phyloP scores from a whole-genome alignment of 2,113 vertebrate genomes.

The Eublepharis macularius region DNA sequence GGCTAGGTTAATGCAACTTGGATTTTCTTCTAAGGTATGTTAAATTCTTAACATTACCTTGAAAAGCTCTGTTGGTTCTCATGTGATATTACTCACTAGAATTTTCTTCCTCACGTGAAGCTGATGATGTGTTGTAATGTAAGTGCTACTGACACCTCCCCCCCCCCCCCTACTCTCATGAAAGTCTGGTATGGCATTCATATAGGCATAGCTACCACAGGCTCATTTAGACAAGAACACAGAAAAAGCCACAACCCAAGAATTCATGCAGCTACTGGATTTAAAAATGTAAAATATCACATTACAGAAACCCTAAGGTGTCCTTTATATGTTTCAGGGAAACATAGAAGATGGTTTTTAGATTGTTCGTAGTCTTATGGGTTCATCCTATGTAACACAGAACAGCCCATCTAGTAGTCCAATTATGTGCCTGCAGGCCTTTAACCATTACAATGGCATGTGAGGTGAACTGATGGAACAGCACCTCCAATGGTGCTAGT shows the following conservation, averaged over 20 bases:
- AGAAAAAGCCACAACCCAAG: no score
- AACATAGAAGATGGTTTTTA: not conserved
- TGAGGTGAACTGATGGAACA: not conserved
- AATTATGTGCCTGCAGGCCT: not conserved
- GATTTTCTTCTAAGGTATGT: not conserved
- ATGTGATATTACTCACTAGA: not conserved
- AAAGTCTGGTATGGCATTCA: not conserved
- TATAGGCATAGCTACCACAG: not conserved
- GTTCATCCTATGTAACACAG: not conserved
- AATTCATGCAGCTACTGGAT: not conserved
- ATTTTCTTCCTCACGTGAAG: not conserved
- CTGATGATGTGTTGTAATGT: not conserved
- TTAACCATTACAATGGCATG: not conserved
- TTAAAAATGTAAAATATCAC: not conserved
- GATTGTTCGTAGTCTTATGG: no score
- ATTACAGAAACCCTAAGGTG: no score
- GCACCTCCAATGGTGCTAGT: not conserved
- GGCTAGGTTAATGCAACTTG: not conserved
- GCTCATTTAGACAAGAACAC: not conserved
- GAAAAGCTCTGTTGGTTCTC: not conserved
- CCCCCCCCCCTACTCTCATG: not conserved
- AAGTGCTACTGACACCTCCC: not conserved
- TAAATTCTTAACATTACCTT: not conserved
- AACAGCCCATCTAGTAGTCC: not conserved
- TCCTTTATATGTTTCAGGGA: not conserved